phyloP scores from a whole-genome alignment of 2,888 invertebrate genomes.

The Drosophila atripex region DNA sequence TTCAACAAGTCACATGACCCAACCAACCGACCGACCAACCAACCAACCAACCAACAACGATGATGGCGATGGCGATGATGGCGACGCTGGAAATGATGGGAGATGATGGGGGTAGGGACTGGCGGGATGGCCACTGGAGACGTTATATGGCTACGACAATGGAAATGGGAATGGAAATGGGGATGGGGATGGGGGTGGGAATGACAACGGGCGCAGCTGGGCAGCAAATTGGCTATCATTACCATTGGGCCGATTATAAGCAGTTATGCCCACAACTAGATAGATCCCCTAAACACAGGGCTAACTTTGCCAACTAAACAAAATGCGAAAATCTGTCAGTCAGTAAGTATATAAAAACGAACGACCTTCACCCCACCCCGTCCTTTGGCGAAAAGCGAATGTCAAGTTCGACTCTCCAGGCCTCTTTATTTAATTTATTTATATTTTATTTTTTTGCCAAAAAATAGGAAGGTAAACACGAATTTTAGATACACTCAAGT shows the following conservation, averaged over 20 bases:
- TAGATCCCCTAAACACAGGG: conserved; percentile 24
- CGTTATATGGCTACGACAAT: conserved; percentile 40
- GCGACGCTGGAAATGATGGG: conserved; percentile 59
- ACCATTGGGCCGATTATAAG: conserved; percentile 47
- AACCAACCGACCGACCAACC: conserved; percentile 43
- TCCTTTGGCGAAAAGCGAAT: conserved; percentile 63
- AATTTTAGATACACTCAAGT: too few relatives aligned
- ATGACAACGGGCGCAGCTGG: conserved; percentile 28
- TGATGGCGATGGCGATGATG: conserved; percentile 54
- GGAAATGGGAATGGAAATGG: background rate
- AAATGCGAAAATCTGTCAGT: too few relatives aligned
- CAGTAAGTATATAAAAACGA: background rate
- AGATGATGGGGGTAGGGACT: too few relatives aligned
- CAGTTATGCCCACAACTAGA: conserved; percentile 30
- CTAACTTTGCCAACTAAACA: too few relatives aligned
- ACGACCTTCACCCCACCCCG: conserved; percentile 64
- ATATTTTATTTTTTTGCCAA: too few relatives aligned
- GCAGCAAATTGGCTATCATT: conserved; percentile 53
- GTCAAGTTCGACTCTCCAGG: conserved; percentile 57
- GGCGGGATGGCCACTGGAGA: conserved; percentile 41
- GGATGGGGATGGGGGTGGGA: conserved; percentile 25
- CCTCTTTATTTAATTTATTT: background rate
- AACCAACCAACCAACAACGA: conserved; percentile 66
- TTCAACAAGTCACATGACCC: conserved; percentile 79
- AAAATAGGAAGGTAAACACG: too few relatives aligned